Base-by-base conservation (phyloP, 2,888 invertebrate species). In the Pachycephus smyrnensis region DNA sequence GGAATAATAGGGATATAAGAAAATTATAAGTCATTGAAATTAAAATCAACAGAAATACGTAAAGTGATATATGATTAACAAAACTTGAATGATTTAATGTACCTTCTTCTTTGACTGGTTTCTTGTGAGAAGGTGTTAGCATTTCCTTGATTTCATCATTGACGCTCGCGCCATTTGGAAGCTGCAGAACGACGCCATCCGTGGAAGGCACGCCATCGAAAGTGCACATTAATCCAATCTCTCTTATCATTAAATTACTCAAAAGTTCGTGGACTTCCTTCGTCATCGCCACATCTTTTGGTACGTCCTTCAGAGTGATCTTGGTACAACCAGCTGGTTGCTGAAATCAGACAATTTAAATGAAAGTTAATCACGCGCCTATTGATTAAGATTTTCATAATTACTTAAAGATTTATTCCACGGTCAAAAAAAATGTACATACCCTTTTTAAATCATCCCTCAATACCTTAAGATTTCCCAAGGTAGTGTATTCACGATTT, bases 361-460 rank as follows among this genome's bases (percentile, higher is more conserved):
- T 31, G 36, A 78, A 75, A 30, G 68, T 68, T 76, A 69, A 73
- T 23, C 23, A 2, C 55, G 23, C 23, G 2, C 9, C 23, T 55
- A 9, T 9, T 55, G 2, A 55, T 55, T 23, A 23, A 55, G 4
- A 40, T 23, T 55, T 55, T 30, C 11, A 74, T 36, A n/a, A 15
- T n/a, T 11, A 78, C 6, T 76, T 76, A 36, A 74, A 74, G 30
- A 71, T 76, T 31, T 35, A 30, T 73, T 73, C 30, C n/a, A 33
- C 12, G 12, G 30, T 11, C n/a, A 73, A 33, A 33, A 30, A 74
- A 76, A 69, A 69, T 12, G 71, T 69, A 81, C 81, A 31, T 69
- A 90, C 89, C 81, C 82, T 55, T 82, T 88, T 89, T 55, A 90
- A 83, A 11, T 84, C 76, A n/a, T 86, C 81, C 1, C 88, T 80